Percentiles rank a stretch among this genome's conserved stretches.
Evolutionary conservation across 1,140 invertebrate species (phyloP).

Genomic region (Acromyrmex charruanus): DNA sequence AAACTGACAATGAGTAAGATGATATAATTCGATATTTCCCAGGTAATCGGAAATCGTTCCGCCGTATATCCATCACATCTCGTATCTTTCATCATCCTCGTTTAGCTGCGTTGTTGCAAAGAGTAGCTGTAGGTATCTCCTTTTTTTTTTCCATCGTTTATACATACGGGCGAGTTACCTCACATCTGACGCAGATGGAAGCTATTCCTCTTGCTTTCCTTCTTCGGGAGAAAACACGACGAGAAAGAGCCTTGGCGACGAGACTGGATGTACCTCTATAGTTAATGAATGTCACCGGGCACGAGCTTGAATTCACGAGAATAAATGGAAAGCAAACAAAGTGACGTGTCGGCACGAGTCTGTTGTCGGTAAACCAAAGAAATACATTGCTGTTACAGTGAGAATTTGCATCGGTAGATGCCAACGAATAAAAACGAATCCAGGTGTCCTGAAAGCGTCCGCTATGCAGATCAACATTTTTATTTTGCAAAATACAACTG

Average conservation of each 20-base stretch:
- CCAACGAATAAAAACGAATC: neutral
- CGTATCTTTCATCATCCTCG: neutral
- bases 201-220: neutral
- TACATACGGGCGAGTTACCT: neutral
- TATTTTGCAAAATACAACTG: conserved; percentile 14
- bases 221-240: conserved; percentile 7
- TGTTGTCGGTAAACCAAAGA: conserved; percentile 38
- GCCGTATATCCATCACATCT: neutral
- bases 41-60: conserved; percentile 32
- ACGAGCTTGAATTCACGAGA: conserved; percentile 43
- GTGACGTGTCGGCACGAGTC: conserved; percentile 48
- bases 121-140: neutral
- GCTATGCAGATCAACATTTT: conserved; percentile 16
- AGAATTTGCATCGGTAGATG: conserved; percentile 54
- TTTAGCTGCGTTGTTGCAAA: neutral
- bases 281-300: conserved; percentile 54
- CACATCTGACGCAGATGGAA: neutral
- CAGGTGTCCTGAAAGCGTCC: neutral
- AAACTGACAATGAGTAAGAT: neutral
- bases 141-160: neutral
- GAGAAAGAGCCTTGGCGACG: neutral
- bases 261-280: conserved; percentile 23
- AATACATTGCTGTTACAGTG: conserved; percentile 40
- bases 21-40: neutral
- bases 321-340: conserved; percentile 62